Base-by-base conservation (phyloP, 1,140 invertebrate genomes). In the Orussus abietinus region DNA sequence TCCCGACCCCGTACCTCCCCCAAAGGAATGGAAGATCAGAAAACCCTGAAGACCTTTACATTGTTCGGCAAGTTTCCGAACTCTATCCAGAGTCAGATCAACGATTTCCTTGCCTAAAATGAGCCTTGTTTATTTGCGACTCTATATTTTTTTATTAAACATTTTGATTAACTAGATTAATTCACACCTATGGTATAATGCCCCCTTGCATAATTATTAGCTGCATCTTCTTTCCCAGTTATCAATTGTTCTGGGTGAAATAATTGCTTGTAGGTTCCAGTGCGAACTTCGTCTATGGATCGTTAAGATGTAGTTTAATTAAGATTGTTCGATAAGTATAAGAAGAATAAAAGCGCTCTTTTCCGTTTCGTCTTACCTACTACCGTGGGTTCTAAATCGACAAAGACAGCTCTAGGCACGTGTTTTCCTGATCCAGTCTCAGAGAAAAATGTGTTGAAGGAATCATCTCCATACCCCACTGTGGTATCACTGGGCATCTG, bases 11-110 rank as follows among this genome's bases (percentile, higher is more conserved):
- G 92, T 94, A 5, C 92, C 92, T 30, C 92, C 92, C 29, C 92
- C 92, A 63, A 95, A 93, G 0, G 88, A 84, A 47, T 92, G 87
- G 69, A 94, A 92, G 40, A 91, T 81, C 1, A 92, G 70, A 3
- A 83, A 84, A 55, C 86, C 83, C 63, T 88, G 84, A 35, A 83
- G 79, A 9, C 81, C 82, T 28, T 76, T 77, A 61, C 81, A 46
- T 75, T 80, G 51, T 79, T 71, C 66, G 1, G 64, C 43, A 1
- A 69, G 45, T 49, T 57, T 59, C n/a, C 59, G 49, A 30, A 71
- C 59, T 37, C 64, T 47, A 32, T 75, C 72, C 33, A 68, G 18
- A 15, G 64, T 60, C 2, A 55, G 34, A 29, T 70, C 64, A 25
- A 74, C 55, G 10, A 81, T 74, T 53, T 79, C 74, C 51, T 80